Evolutionary conservation across 2,888 invertebrate species (phyloP).

Genomic region (Oxyteleia sp.): DNA sequence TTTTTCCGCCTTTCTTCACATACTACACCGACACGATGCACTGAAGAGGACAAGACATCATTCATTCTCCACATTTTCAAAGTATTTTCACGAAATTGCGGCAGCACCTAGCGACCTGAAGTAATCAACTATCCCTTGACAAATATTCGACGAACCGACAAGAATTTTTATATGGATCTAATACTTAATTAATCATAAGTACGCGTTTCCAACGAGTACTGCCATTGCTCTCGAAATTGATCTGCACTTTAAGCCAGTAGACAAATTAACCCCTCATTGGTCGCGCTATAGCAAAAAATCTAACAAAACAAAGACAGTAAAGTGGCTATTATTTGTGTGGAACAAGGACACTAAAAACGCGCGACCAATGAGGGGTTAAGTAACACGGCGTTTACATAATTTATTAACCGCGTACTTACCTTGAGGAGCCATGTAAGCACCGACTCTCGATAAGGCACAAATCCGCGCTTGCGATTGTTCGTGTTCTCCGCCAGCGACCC

Average conservation of each 20-base stretch:
- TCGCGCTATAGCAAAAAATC: no score
- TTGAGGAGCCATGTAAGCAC: conserved; percentile 93
- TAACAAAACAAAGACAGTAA: no score
- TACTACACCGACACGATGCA: conserved; percentile 84
- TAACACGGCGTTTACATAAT: not conserved
- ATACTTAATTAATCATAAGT: conserved; percentile 4
- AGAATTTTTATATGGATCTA: conserved; percentile 6
- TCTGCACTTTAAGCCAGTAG: conserved; percentile 17
- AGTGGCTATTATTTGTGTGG: no score
- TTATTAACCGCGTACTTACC: conserved; percentile 88
- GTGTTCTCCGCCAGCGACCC: conserved; percentile 91
- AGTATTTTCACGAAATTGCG: no score
- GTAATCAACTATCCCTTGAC: no score
- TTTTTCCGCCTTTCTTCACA: conserved; percentile 82
- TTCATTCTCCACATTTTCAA: no score
- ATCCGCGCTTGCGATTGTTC: conserved; percentile 88
- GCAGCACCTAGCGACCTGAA: no score
- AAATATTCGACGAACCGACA: no score
- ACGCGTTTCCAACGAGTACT: not conserved
- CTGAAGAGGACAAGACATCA: conserved; percentile 72
- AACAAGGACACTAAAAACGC: no score
- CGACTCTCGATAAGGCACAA: conserved; percentile 94
- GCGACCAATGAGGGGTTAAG: no score
- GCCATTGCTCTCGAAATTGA: conserved; percentile 11
- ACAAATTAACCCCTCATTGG: no score